These are phyloP conservation scores for Cryptoblepharus egeriae DNA, from an alignment of 2,797 vertebrate species.

Conservation along the genomic window DNA sequence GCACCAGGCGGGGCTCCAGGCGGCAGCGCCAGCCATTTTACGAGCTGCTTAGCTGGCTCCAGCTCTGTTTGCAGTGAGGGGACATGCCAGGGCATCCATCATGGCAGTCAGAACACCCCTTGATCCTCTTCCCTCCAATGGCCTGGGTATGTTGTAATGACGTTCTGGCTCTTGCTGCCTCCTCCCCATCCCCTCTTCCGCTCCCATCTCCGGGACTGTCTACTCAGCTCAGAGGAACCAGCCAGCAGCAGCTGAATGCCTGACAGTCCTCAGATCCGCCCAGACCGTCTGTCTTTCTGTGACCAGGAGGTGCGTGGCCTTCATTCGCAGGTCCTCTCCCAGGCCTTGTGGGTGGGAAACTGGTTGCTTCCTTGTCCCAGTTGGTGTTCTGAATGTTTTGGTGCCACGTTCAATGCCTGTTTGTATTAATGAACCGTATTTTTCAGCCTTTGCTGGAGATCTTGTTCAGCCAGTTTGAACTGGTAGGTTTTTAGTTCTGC, in stretches of 20 bases:
- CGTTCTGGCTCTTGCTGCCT: not conserved
- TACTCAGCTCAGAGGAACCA: slow-evolving; percentile 54
- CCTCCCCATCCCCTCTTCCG: slow-evolving; percentile 50
- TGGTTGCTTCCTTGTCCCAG: slow-evolving; percentile 58
- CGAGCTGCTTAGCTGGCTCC: not conserved
- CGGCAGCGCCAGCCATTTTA: slow-evolving; percentile 44
- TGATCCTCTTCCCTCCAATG: not conserved
- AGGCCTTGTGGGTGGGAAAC: too few species aligned
- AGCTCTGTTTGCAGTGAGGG: not conserved
- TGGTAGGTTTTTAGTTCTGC: slow-evolving; percentile 63
- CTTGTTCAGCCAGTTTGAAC: slow-evolving; percentile 49
- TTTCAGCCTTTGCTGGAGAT: slow-evolving; percentile 66
- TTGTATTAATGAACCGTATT: slow-evolving; percentile 76
- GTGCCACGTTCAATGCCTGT: slow-evolving; percentile 77
- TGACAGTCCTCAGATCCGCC: slow-evolving; percentile 83
- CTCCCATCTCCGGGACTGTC: slow-evolving; percentile 54
- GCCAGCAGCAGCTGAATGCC: slow-evolving; percentile 83
- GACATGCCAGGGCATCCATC: slow-evolving; percentile 45
- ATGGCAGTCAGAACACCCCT: not conserved
- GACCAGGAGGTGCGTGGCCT: slow-evolving; percentile 53
- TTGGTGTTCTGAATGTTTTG: slow-evolving; percentile 76
- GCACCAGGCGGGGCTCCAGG: not conserved
- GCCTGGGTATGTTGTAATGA: not conserved
- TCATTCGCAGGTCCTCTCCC: too few species aligned
- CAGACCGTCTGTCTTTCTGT: slow-evolving; percentile 70